Evolutionary conservation across 2,113 vertebrate genomes (phyloP).

Genomic region (Pelobates fuscus): DNA sequence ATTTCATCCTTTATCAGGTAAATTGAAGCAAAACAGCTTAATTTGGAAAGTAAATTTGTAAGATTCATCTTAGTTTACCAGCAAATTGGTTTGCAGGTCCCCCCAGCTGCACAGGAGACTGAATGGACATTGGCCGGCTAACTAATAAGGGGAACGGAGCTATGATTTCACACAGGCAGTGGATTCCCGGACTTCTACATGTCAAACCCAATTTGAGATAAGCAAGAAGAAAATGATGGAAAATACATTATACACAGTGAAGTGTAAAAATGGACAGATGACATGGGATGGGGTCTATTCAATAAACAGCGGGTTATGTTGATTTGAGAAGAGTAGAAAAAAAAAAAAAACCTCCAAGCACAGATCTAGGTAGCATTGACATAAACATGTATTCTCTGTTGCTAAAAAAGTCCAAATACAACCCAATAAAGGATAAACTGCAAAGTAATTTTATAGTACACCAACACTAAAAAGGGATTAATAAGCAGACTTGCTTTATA

Average conservation of each 20-base stretch:
- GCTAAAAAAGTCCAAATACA: too few species aligned
- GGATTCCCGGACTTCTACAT: background rate
- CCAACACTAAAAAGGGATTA: too few species aligned
- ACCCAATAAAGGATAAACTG: too few species aligned
- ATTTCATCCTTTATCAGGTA: background rate
- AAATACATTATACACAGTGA: background rate
- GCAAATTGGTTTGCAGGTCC: background rate
- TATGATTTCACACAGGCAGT: background rate
- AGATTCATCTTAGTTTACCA: background rate
- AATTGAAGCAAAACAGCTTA: slow-evolving; percentile 2
- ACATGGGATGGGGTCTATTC: background rate
- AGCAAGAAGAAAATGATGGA: background rate
- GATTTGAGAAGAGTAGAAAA: too few species aligned
- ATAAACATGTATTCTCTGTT: too few species aligned
- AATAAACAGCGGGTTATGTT: too few species aligned
- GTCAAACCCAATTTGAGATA: background rate
- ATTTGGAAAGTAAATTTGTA: background rate
- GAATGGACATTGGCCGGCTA: background rate
- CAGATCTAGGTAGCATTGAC: too few species aligned
- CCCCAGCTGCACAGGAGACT: background rate
- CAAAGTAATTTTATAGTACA: slow-evolving; percentile 8
- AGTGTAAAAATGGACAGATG: background rate
- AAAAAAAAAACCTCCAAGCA: too few species aligned
- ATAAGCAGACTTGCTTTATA: too few species aligned
- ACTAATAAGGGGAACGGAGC: background rate